Conservation (phyloP, 2,797 vertebrate species). For the Schizothorax lantsangensis region DNA sequence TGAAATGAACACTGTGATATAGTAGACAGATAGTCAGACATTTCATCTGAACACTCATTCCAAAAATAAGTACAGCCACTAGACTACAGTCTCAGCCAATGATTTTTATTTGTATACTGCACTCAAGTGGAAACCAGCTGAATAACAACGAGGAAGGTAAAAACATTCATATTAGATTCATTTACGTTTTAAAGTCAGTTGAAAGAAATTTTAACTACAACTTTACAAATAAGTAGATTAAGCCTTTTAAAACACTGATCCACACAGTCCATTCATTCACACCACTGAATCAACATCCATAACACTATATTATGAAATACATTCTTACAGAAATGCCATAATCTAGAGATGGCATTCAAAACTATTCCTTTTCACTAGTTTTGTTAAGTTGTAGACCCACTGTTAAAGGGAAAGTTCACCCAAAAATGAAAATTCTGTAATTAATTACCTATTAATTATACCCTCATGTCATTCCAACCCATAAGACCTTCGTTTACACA, state of each 20-base stretch:
- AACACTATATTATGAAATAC: not conserved
- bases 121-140: constrained; percentile 52
- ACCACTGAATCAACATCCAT: not conserved
- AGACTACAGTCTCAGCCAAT: not conserved
- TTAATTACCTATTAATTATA: not conserved
- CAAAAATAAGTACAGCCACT: not conserved
- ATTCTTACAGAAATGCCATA: not conserved
- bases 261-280: not conserved
- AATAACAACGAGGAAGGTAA: constrained; percentile 23
- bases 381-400: not conserved
- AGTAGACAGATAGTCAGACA: too few species aligned
- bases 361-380: not conserved
- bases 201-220: not conserved
- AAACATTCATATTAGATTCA: not conserved
- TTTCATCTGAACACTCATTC: too few species aligned
- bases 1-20: not conserved
- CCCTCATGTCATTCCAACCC: not conserved
- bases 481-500: too few species aligned
- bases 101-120: constrained; percentile 40
- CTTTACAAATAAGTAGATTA: not conserved
- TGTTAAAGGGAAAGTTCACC: not conserved
- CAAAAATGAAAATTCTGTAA: not conserved
- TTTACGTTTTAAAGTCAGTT: not conserved
- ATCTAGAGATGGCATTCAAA: not conserved
- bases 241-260: not conserved